Conservation (phyloP, 53 echinoderm and acorn worm genomes). For the Astropecten irregularis region DNA sequence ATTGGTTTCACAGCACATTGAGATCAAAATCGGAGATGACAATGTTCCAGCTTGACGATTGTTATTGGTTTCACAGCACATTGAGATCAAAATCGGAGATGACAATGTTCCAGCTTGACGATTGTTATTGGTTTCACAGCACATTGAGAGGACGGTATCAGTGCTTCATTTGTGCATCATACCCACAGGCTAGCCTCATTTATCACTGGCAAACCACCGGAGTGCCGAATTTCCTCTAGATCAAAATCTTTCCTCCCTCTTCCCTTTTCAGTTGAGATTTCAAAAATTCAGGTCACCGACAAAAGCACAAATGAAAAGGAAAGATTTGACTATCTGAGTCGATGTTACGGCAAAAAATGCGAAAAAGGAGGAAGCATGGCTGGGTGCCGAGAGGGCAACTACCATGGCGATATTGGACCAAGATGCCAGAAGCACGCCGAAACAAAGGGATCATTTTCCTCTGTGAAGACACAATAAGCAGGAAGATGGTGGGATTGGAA, state of each 20-base stretch:
- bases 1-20: too few relatives aligned
- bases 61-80: too few relatives aligned
- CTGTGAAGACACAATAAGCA: constrained; percentile 16
- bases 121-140: too few relatives aligned
- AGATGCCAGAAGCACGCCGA: neutral
- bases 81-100: too few relatives aligned
- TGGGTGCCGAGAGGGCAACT: neutral
- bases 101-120: too few relatives aligned
- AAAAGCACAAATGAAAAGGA: neutral
- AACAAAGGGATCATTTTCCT: constrained; percentile 1
- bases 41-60: too few relatives aligned
- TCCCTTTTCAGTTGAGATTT: constrained; percentile 30
- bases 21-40: too few relatives aligned
- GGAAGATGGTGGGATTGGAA: neutral
- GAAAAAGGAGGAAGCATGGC: neutral
- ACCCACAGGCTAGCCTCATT: neutral
- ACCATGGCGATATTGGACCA: neutral
- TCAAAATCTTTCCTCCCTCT: constrained; percentile 27
- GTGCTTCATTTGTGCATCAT: neutral
- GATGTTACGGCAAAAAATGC: too few relatives aligned
- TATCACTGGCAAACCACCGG: neutral
- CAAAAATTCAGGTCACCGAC: constrained; percentile 13
- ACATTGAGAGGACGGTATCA: neutral
- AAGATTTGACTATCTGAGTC: too few relatives aligned
- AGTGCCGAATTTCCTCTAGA: constrained; percentile 33